Evolutionary conservation across 2,797 vertebrate species (phyloP).

Genomic region (Acestrorhynchus altus): DNA sequence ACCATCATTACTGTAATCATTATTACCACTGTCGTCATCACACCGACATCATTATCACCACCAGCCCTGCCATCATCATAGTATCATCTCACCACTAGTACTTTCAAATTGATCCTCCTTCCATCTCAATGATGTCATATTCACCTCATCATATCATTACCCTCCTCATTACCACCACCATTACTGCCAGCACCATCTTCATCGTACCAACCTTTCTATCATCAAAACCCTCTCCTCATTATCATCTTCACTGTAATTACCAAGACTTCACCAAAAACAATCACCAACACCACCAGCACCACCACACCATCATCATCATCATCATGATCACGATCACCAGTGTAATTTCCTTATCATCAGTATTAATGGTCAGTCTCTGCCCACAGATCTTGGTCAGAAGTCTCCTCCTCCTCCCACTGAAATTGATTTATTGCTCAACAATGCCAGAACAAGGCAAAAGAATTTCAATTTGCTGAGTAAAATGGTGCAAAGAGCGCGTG

Average conservation of each 20-base stretch:
- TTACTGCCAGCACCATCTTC: neutral
- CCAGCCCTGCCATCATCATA: neutral
- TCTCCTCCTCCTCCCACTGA: neutral
- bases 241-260: neutral
- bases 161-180: neutral
- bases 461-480: constrained; percentile 12
- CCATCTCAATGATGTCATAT: neutral
- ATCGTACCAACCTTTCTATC: neutral
- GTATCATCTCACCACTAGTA: neutral
- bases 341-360: constrained; percentile 5
- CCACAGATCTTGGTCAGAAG: neutral
- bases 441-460: constrained; percentile 6
- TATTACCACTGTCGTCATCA: neutral
- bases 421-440: constrained; percentile 18
- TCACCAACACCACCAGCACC: neutral
- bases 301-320: neutral
- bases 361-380: constrained; percentile 6
- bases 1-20: neutral
- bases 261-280: too few species aligned
- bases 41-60: neutral
- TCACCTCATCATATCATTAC: too few species aligned
- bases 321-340: neutral
- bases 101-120: neutral
- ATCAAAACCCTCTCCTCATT: neutral
- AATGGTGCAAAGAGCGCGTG: neutral